Conservation (phyloP, 2,797 vertebrate species). For the Anniella stebbinsi region DNA sequence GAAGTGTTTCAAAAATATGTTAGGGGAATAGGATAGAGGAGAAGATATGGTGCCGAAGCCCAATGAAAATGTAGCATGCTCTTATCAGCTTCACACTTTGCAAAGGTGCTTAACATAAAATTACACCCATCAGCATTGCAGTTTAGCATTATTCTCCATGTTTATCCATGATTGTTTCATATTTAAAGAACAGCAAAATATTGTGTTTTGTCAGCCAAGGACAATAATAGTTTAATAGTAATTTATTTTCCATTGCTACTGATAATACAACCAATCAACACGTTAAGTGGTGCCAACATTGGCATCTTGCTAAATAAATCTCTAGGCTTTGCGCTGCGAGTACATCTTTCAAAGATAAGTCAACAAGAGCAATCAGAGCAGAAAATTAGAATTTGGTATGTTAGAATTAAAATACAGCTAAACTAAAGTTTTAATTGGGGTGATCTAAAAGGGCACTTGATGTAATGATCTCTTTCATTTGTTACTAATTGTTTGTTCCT, state of each 20-base stretch:
- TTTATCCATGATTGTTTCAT: slow-evolving; percentile 81
- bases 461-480: slow-evolving; percentile 96
- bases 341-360: slow-evolving; percentile 96
- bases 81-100: slow-evolving; percentile 66
- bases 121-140: slow-evolving; percentile 67
- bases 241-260: slow-evolving; percentile 86
- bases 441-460: slow-evolving; percentile 97
- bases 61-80: slow-evolving; percentile 60
- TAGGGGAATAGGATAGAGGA: slow-evolving; percentile 50
- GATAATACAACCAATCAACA: slow-evolving; percentile 87
- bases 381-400: slow-evolving; percentile 99
- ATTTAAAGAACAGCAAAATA: slow-evolving; percentile 83
- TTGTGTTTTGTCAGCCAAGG: slow-evolving; percentile 82
- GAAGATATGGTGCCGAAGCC: slow-evolving; percentile 54
- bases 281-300: slow-evolving; percentile 86
- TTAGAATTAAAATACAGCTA: slow-evolving; percentile 89
- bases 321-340: slow-evolving; percentile 84
- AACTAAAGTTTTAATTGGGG: slow-evolving; percentile 96
- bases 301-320: slow-evolving; percentile 97
- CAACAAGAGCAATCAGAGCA: slow-evolving; percentile 99
- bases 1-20: slow-evolving; percentile 70
- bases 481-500: slow-evolving; percentile 92
- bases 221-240: slow-evolving; percentile 85
- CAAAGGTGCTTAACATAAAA: slow-evolving; percentile 73
- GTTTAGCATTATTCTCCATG: slow-evolving; percentile 69